Base-by-base conservation (phyloP, 1,140 invertebrate species). In the Atta colombica region DNA sequence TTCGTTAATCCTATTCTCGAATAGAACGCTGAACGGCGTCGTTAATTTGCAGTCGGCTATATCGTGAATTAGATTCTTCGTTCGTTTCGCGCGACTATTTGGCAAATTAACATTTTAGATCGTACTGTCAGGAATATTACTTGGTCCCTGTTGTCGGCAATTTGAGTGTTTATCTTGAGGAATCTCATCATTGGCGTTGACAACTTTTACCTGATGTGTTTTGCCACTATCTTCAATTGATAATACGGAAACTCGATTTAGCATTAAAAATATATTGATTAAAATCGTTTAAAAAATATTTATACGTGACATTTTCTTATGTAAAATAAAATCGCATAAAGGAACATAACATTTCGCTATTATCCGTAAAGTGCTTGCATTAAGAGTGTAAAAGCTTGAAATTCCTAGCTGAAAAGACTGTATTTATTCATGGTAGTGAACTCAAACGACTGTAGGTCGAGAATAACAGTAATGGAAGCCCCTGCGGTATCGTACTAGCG, bases 1-100 rank as follows among this genome's bases (percentile, higher is more conserved):
- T 85, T 65, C 49, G 82, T 78, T 85, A 85, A 85, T 85, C 49
- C 74, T 35, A 82, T 71, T 81, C 78, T 21, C 35, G 55, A 82
- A 82, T 82, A 82, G 55, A 39, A 65, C 49, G 45, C 31, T 85
- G 77, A 80, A 85, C 60, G 61, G 28, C 82, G 61, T 66, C 72
- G 45, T 85, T 77, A 77, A 85, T 75, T 77, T 77, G 71, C 82
- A 85, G 61, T 58, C 49, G 72, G 51, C 71, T 82, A 81, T 58
- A 31, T 35, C 55, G 7, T 82, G 55, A 82, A 82, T 82, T 82
- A 82, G 78, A 45, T 65, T 49, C 82, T 68, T 49, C 61, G 45
- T 31, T 45, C 55, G 45, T 65, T 75, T 85, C 71, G 49, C 49
- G 25, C 80, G 80, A 84, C 71, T 65, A 77, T 77, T 85, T 58